Evolutionary conservation across 2,113 vertebrate genomes (phyloP), one percentile per base, ranked within the genome.

Genomic region (Columbina picui): DNA sequence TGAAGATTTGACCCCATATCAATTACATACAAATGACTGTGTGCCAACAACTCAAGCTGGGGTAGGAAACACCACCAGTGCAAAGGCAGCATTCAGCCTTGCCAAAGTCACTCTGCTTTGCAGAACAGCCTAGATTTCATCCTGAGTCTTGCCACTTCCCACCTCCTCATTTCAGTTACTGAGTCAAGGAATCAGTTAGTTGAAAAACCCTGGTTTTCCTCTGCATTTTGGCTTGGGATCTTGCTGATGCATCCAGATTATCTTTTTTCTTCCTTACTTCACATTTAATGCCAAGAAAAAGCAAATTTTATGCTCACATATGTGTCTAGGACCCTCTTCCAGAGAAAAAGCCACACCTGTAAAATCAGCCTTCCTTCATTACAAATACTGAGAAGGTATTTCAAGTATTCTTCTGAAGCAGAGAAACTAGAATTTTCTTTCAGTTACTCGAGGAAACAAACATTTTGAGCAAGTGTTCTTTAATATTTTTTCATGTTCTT

Each of bases 351-450:
- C 6, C 34, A 47, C 14, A 30, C 4, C 12, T 76, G 9, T 67
- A 70, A 90, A 82, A 87, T 50, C 17, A 85, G 6, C 19, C 34
- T 18, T 78, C 22, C 39, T 63, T 84, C 34, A 78, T 69, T 53
- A 12, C 1, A 2, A 67, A 83, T 56, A 60, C n/a, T 10, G 8
- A 26, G 32, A 56, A 79, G 9, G 14, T 3, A 1, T 43, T 86
- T 52, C 21, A 52, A 56, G 34, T 67, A 55, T 68, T 64, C 36
- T 53, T 78, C 68, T 89, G 64, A 60, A 84, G 80, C 2, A 77
- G 34, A 74, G 47, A 61, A 80, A 39, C 36, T 59, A 67, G 56
- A 96, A 86, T 95, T 78, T 95, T 96, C 76, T 82, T 88, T 59
- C 25, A 26, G 30, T 74, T 69, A 36, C 23, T 94, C 77, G 18